These are phyloP conservation scores for Acanthaster planci DNA, from an alignment of 35 echinoderm and acorn worm species.

Conservation along the genomic window DNA sequence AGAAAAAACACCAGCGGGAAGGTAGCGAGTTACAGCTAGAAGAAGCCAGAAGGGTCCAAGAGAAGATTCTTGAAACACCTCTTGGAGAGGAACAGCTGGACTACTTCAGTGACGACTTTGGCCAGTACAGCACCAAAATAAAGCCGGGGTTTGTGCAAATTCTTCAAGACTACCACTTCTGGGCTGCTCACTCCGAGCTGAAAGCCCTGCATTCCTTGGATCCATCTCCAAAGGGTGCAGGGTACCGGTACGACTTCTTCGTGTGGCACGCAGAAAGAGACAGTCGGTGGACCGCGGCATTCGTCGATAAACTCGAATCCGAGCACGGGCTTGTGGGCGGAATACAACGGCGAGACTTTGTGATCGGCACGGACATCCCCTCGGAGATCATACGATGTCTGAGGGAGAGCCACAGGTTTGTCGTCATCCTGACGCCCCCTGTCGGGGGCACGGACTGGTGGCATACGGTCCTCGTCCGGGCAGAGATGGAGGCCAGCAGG, in stretches of 20 bases:
- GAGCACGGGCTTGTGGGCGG: conserved; percentile 45
- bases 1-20: not conserved
- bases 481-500: not conserved
- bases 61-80: conserved; percentile 26
- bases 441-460: not conserved
- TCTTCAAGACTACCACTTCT: conserved; percentile 44
- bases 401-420: conserved; percentile 23
- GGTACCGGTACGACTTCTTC: conserved; percentile 51
- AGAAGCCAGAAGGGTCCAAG: not conserved
- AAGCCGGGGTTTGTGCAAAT: conserved; percentile 39
- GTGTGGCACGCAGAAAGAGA: conserved; percentile 53
- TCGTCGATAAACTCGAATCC: conserved; percentile 47
- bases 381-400: conserved; percentile 10
- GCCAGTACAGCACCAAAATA: conserved; percentile 34
- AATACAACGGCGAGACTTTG: conserved; percentile 54
- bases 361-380: not conserved
- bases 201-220: not conserved
- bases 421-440: conserved; percentile 36
- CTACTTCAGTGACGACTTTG: conserved; percentile 70
- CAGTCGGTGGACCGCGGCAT: conserved; percentile 58
- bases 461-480: not conserved
- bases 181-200: not conserved
- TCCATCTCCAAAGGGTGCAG: not conserved
- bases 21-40: not conserved
- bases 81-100: conserved; percentile 33